Percentiles rank a stretch among this genome's conserved stretches.
Conservation (phyloP, 2,113 vertebrate species). For the Oreochromis niloticus region DNA sequence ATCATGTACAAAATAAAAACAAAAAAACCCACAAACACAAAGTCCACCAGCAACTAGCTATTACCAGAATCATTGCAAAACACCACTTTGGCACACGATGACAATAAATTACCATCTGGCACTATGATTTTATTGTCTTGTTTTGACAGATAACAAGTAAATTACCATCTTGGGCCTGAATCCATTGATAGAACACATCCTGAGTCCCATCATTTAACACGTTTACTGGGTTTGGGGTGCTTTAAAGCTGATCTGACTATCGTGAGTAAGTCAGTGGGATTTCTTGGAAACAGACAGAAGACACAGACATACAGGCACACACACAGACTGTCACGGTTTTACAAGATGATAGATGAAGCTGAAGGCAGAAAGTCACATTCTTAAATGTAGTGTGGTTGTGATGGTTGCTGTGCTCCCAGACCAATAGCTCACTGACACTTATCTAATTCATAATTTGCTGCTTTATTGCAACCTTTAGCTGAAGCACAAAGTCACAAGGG, state of each 20-base stretch:
- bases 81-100: background rate
- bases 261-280: conserved; percentile 19
- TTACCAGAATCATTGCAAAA: conserved; percentile 1
- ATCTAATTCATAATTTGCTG: conserved; percentile 53
- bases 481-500: conserved; percentile 5
- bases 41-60: background rate
- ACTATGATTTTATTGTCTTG: conserved; percentile 21
- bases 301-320: background rate
- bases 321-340: conserved; percentile 22
- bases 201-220: conserved; percentile 19
- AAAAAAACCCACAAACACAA: background rate
- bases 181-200: conserved; percentile 5
- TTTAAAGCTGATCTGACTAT: background rate
- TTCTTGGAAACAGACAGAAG: background rate
- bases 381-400: conserved; percentile 36
- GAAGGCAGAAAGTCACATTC: conserved; percentile 38
- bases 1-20: background rate
- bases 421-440: conserved; percentile 56
- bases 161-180: background rate
- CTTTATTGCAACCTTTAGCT: conserved; percentile 30
- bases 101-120: background rate
- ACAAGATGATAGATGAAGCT: conserved; percentile 34
- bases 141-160: conserved; percentile 38
- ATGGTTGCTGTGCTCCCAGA: conserved; percentile 46
- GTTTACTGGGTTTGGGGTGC: conserved; percentile 18